Conservation (phyloP, 2,113 vertebrate genomes). For the Marmota monax region DNA sequence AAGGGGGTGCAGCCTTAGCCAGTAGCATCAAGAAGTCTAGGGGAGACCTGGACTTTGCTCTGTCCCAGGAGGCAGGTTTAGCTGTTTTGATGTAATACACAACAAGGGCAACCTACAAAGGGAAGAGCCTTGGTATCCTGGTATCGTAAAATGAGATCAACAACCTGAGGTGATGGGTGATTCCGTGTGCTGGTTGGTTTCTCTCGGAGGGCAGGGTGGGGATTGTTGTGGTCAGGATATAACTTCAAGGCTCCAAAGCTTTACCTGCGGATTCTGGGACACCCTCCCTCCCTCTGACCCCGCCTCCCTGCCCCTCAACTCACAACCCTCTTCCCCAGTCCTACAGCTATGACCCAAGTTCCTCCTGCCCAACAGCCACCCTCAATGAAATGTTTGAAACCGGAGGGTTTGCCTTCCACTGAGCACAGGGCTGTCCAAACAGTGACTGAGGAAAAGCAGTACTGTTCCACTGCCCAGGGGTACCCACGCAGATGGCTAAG, state of each 20-base stretch:
- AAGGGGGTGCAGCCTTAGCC: not conserved
- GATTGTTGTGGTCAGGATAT: not conserved
- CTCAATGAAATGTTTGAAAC: not conserved
- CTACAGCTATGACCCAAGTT: not conserved
- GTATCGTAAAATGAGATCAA: not conserved
- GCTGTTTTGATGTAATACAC: not conserved
- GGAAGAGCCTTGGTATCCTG: not conserved
- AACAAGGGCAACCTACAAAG: not conserved
- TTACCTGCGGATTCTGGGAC: not conserved
- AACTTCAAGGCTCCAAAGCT: not conserved
- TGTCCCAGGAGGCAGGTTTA: not conserved
- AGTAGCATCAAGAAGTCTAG: not conserved
- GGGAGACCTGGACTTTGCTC: not conserved
- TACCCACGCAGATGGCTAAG: not conserved
- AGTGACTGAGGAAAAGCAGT: not conserved
- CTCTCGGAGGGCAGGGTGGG: not conserved
- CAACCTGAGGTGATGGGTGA: not conserved
- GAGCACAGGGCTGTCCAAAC: not conserved
- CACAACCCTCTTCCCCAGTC: not conserved
- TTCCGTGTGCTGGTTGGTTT: not conserved
- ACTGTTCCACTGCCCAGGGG: not conserved
- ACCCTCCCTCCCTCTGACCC: not conserved
- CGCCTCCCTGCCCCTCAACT: not conserved
- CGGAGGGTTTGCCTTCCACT: not conserved
- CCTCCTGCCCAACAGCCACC: not conserved